phyloP scores from a whole-genome alignment of 2,113 vertebrate genomes.

The Numida meleagris region DNA sequence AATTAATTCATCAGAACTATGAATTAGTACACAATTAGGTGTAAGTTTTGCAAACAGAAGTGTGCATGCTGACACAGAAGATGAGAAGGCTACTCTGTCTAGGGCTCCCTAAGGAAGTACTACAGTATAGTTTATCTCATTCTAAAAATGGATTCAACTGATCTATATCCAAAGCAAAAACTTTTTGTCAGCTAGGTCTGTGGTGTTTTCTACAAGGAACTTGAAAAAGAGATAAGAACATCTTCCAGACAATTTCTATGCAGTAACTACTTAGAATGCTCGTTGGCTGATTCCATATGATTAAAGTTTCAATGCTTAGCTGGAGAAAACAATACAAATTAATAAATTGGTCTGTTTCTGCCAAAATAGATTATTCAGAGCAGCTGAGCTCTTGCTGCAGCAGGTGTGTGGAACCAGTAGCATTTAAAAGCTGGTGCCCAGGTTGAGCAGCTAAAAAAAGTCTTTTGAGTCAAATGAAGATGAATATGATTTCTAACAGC shows the following conservation, averaged over 20 bases:
- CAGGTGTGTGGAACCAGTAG: background rate
- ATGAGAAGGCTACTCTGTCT: background rate
- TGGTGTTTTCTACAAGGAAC: background rate
- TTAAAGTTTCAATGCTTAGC: background rate
- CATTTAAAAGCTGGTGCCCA: background rate
- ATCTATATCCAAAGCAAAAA: background rate
- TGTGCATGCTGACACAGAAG: fast-evolving
- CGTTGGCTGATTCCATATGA: background rate
- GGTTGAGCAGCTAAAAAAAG: background rate
- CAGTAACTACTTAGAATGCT: background rate
- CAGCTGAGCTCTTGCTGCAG: background rate
- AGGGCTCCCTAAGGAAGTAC: background rate
- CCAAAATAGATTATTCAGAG: background rate
- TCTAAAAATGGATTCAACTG: background rate
- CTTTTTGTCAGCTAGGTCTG: background rate
- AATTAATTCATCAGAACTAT: background rate
- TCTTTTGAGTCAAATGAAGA: background rate
- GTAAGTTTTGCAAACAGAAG: background rate
- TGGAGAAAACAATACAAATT: background rate
- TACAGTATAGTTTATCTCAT: background rate
- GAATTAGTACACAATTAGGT: background rate
- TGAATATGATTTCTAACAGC: background rate
- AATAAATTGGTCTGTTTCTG: background rate
- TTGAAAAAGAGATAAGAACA: background rate
- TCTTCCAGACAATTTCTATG: background rate